phyloP scores from a whole-genome alignment of 2,797 vertebrate genomes.

The Spea hammondii region DNA sequence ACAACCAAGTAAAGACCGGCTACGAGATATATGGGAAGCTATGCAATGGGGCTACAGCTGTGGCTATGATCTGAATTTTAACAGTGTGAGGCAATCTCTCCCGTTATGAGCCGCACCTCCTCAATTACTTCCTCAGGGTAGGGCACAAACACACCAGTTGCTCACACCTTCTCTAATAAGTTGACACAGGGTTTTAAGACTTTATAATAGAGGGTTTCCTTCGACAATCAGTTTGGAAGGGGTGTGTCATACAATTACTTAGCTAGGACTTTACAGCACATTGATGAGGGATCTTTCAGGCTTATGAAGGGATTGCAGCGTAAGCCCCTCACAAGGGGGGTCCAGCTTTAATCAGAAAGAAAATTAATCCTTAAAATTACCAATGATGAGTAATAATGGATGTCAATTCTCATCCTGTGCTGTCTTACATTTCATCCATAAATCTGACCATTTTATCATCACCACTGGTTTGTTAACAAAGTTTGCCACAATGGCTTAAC shows the following conservation, averaged over 20 bases:
- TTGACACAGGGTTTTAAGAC: slow-evolving; percentile 47
- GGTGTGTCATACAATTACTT: slow-evolving; percentile 41
- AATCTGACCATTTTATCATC: not conserved
- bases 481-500: too few species aligned
- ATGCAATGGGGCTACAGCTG: not conserved
- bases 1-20: not conserved
- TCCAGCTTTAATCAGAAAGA: slow-evolving; percentile 1
- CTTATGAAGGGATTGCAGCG: slow-evolving; percentile 14
- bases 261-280: slow-evolving; percentile 44
- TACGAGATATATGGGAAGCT: not conserved
- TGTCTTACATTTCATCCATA: not conserved
- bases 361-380: slow-evolving; percentile 16
- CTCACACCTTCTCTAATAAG: slow-evolving; percentile 46
- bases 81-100: slow-evolving; percentile 7
- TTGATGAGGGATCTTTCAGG: slow-evolving; percentile 26
- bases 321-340: slow-evolving; percentile 26
- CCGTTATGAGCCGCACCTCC: slow-evolving; percentile 15
- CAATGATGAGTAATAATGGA: not conserved
- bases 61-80: not conserved
- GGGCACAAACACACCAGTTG: slow-evolving; percentile 33
- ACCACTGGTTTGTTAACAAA: not conserved
- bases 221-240: slow-evolving; percentile 13
- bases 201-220: slow-evolving; percentile 43
- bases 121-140: slow-evolving; percentile 5
- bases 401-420: slow-evolving; percentile 1